Evolutionary conservation across 2,113 vertebrate genomes (phyloP), one percentile per base, ranked within the genome.

Genomic region (Spheniscus mendiculus): DNA sequence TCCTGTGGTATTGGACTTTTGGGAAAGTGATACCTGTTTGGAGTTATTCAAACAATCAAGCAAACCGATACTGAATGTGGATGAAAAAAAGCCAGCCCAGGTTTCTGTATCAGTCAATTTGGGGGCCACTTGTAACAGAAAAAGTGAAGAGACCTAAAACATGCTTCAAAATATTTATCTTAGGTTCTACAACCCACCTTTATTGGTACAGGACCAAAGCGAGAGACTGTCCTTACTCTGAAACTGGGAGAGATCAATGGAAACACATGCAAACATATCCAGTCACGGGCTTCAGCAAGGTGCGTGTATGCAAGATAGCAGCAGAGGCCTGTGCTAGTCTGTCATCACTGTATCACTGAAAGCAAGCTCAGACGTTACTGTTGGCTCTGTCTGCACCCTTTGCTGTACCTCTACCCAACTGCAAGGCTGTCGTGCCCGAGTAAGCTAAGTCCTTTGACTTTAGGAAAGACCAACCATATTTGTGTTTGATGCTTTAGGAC

Each of bases 261-360:
- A 26, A 81, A 49, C 44, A 23, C 50, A 27, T 5, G 21, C 20
- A 53, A 72, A 49, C 21, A 11, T 5, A 38, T 4, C 36, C 26
- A 32, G 6, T 3, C 21, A 6, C 4, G 20, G 50, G 20, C 47
- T 61, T n/a, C 53, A 50, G 49, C 84, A 56, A 6, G 30, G 61
- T 7, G 25, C 2, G 3, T 4, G 14, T 25, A 6, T 11, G 55
- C 13, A 29, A 5, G 42, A 8, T 8, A 47, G 19, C 4, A 20
- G 42, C 67, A 42, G 22, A 12, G 22, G 50, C 23, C 29, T 27
- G 45, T 14, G 32, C 36, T 34, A 15, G 26, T 32, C 72, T 74
- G 69, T 13, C 47, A 15, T 5, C 21, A 10, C 40, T 19, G 40
- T 7, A 17, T 10, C 32, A 12, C 17, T 7, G n/a, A 13, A 5